Evolutionary conservation across 2,797 vertebrate species (phyloP).

Genomic region (Taeniopygia guttata): DNA sequence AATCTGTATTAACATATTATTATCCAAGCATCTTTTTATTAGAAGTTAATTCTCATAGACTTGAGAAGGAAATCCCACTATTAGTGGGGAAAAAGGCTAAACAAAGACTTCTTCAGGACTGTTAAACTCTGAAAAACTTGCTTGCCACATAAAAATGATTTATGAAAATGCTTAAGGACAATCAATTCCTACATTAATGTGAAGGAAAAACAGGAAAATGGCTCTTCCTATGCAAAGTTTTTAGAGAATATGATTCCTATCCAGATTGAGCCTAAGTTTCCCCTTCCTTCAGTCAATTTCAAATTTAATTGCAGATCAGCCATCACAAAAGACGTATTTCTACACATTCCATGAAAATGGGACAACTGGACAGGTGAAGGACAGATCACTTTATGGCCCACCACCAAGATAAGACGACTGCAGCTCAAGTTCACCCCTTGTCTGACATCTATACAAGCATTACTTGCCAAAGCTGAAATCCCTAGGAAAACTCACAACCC

Average conservation of each 20-base stretch:
- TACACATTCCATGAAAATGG: neutral
- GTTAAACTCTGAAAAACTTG: conserved; percentile 9
- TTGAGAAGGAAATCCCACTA: conserved; percentile 42
- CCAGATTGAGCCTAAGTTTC: neutral
- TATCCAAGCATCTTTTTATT: neutral
- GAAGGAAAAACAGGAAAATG: neutral
- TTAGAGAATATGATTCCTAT: neutral
- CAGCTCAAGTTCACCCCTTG: neutral
- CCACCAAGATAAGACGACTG: neutral
- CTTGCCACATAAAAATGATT: conserved; percentile 21
- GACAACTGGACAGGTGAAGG: neutral
- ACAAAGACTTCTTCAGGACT: conserved; percentile 31
- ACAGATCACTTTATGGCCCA: neutral
- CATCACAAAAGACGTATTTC: neutral
- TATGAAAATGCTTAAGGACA: neutral
- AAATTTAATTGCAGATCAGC: neutral
- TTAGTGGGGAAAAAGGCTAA: conserved; percentile 36
- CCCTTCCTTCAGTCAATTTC: neutral
- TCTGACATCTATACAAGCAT: neutral
- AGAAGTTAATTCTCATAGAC: conserved; percentile 44
- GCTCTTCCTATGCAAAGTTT: neutral
- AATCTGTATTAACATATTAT: neutral
- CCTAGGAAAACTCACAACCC: neutral
- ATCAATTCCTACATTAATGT: neutral
- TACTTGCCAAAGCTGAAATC: neutral